Conservation (phyloP, 2,888 invertebrate species). For the Idaea dimidiata region DNA sequence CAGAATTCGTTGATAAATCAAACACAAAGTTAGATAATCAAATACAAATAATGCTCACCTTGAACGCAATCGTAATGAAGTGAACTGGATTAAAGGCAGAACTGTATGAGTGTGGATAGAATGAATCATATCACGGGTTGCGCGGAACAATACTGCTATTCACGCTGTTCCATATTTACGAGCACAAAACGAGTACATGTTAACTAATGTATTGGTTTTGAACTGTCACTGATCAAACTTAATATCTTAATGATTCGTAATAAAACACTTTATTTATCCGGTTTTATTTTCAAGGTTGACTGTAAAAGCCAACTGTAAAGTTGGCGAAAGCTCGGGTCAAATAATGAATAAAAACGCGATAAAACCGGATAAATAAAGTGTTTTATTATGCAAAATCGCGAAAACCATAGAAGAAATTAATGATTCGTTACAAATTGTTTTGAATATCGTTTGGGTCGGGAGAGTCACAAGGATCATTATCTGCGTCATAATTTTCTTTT, state of each 20-base stretch:
- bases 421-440: constrained; percentile 4
- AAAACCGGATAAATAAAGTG: too few relatives aligned
- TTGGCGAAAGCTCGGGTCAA: too few relatives aligned
- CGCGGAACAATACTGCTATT: constrained; percentile 30
- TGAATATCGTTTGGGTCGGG: not conserved
- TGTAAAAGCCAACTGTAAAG: too few relatives aligned
- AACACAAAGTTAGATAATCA: constrained; percentile 20
- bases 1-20: constrained; percentile 3
- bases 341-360: too few relatives aligned
- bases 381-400: too few relatives aligned
- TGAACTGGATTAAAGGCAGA: constrained; percentile 34
- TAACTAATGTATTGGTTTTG: not conserved
- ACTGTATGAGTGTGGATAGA: constrained; percentile 16
- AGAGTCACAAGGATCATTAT: not conserved
- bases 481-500: not conserved
- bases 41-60: constrained; percentile 41
- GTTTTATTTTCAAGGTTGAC: too few relatives aligned
- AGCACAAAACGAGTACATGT: constrained; percentile 19
- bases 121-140: constrained; percentile 34
- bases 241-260: not conserved
- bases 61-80: constrained; percentile 40
- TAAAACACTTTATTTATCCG: too few relatives aligned
- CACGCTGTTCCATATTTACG: constrained; percentile 21
- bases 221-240: constrained; percentile 11
- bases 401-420: too few relatives aligned